These are phyloP conservation scores for Penaeus vannamei DNA, from an alignment of 1,140 invertebrate species.

Conservation along the genomic window DNA sequence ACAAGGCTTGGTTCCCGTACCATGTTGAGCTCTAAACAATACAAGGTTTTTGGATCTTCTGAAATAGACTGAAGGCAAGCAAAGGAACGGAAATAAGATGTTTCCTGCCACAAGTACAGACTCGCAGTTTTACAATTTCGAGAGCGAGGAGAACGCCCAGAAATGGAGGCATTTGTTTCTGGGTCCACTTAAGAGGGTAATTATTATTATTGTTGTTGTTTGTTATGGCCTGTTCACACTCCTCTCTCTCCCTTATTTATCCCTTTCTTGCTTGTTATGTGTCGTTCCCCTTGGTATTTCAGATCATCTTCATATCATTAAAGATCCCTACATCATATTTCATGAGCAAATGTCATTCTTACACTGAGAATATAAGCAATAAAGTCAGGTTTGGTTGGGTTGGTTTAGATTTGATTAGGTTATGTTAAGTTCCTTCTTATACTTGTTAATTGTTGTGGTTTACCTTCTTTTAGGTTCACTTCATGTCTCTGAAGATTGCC, in stretches of 20 bases:
- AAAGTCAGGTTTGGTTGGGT: no score
- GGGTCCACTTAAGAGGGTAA: constrained; percentile 53
- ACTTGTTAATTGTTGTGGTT: no score
- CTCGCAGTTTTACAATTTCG: constrained; percentile 55
- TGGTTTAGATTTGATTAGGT: no score
- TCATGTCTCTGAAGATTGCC: no score
- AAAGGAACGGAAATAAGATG: constrained; percentile 30
- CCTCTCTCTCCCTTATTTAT: background rate
- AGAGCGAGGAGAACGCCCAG: constrained; percentile 45
- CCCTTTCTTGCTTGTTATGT: background rate
- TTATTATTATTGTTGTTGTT: background rate
- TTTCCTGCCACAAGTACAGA: constrained; percentile 57
- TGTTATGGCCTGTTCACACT: background rate
- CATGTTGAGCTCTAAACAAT: constrained; percentile 51
- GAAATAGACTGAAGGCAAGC: constrained; percentile 19
- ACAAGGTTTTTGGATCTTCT: constrained; percentile 39
- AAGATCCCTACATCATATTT: no score
- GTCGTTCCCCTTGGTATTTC: background rate
- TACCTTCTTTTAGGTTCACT: no score
- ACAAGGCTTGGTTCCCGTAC: background rate
- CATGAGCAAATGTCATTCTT: no score
- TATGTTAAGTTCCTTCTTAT: no score
- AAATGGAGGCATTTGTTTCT: constrained; percentile 63
- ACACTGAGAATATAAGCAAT: no score
- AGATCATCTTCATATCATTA: no score